Conservation (phyloP, 1,140 invertebrate species). For the Drosophila lini region DNA sequence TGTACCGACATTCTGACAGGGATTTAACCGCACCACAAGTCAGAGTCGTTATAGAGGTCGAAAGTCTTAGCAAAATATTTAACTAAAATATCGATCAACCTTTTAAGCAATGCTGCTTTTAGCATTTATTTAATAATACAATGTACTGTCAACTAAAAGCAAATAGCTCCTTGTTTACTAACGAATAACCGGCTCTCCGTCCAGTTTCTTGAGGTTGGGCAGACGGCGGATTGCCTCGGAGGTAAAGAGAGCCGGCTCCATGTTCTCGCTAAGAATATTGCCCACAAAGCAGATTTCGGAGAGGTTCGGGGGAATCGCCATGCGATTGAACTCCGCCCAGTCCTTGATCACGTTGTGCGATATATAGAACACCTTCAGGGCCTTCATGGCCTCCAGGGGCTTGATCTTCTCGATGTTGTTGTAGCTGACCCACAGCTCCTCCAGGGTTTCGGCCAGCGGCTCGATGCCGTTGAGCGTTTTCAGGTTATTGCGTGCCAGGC, state of each 20-base stretch:
- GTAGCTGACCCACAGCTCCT: slow-evolving; percentile 97
- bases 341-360: slow-evolving; percentile 96
- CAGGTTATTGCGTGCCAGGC: slow-evolving; percentile 94
- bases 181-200: slow-evolving; percentile 90
- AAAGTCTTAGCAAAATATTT: neutral
- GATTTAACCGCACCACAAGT: slow-evolving; percentile 1
- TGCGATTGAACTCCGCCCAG: slow-evolving; percentile 93
- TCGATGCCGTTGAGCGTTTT: slow-evolving; percentile 95
- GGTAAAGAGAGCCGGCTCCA: slow-evolving; percentile 89
- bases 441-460: slow-evolving; percentile 92
- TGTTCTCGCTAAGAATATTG: slow-evolving; percentile 93
- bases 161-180: slow-evolving; percentile 6
- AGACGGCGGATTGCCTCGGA: slow-evolving; percentile 90
- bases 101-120: too few species aligned
- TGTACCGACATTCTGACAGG: slow-evolving; percentile 12
- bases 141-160: neutral
- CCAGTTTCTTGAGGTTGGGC: slow-evolving; percentile 93
- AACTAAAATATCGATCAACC: neutral
- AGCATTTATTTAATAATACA: neutral
- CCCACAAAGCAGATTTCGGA: slow-evolving; percentile 92
- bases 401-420: slow-evolving; percentile 97
- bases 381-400: slow-evolving; percentile 92
- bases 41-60: slow-evolving; percentile 3
- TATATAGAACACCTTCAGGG: slow-evolving; percentile 93
- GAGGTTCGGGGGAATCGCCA: slow-evolving; percentile 86